Percentiles rank a stretch among this genome's conserved stretches.
Conservation (phyloP, 92 coral and sea anemone genomes). For the Zoanthus solanderi region DNA sequence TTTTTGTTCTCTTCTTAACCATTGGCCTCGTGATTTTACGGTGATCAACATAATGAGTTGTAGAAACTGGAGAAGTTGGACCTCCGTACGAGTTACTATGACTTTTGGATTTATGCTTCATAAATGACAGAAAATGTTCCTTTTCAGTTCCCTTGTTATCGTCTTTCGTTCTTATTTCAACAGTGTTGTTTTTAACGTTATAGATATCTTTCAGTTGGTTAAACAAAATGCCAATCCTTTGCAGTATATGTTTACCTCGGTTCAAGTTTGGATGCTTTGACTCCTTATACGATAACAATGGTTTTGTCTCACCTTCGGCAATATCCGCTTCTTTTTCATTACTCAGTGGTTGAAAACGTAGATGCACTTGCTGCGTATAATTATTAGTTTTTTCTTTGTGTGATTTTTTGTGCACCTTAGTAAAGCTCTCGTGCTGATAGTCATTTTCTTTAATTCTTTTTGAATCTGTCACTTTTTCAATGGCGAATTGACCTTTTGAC, state of each 20-base stretch:
- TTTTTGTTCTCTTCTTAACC: constrained; percentile 32
- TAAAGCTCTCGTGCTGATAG: not conserved
- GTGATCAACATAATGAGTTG: constrained; percentile 27
- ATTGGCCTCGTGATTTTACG: constrained; percentile 35
- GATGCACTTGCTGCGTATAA: not conserved
- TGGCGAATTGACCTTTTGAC: not conserved
- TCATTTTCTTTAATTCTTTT: not conserved
- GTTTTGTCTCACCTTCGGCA: not conserved
- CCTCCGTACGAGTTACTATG: not conserved
- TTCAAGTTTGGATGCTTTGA: not conserved
- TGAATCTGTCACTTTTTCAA: not conserved
- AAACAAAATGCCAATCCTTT: constrained; percentile 33
- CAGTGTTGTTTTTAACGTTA: not conserved
- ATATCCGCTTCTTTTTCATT: not conserved
- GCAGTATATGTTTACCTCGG: constrained; percentile 2
- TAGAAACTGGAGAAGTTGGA: constrained; percentile 16
- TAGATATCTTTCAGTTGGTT: constrained; percentile 36
- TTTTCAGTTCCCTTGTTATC: not conserved
- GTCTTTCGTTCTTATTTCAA: not conserved
- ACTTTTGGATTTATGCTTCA: not conserved
- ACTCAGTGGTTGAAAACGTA: not conserved
- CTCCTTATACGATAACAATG: not conserved
- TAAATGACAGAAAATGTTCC: not conserved
- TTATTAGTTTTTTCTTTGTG: not conserved
- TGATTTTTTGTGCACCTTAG: not conserved